Base-by-base conservation (phyloP, 2,113 vertebrate species). In the Pungitius pungitius region DNA sequence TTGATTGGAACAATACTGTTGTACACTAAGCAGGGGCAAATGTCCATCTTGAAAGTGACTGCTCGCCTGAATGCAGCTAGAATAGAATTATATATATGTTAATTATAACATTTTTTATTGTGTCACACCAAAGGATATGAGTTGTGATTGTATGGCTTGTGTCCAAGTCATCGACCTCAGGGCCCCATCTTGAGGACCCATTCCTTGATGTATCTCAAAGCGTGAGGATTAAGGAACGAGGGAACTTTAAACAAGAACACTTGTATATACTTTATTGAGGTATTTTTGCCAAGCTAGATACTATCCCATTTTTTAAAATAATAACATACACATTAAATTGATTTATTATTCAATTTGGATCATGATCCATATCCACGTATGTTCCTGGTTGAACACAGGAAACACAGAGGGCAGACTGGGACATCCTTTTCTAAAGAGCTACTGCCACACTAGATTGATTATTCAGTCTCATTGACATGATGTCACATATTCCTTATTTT, bases 401-500 rank as follows among this genome's bases (percentile, higher is more conserved):
- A 78, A 73, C 59, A 73, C 27, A 56, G 39, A 64, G 62, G 35
- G 26, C 64, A 74, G 49, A 73, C 66, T 63, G 68, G 68, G 66
- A 85, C 59, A 82, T 58, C 74, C 58, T 62, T 71, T 55, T 78
- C 66, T 43, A 69, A 85, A 88, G 85, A 80, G 64, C 78, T 81
- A 73, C 68, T 81, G 73, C 69, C 67, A 68, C 30, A 66, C 69
- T 75, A 84, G 80, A 88, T 88, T 87, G 72, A 89, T 90, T 82
- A 85, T 88, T 91, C 85, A 90, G 75, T 78, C 82, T 81, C 66
- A 73, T 78, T 88, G 78, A 83, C 85, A 81, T 73, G 61, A 85
- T 90, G 82, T 90, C 84, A 83, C 78, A 67, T 86, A 69, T 85
- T 81, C 74, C 89, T 82, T 90, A 75, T 89, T 85, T 86, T 77